Percentiles rank a stretch among this genome's conserved stretches.
Evolutionary conservation across 2,113 vertebrate genomes (phyloP).

Genomic region (Myotis lucifugus): DNA sequence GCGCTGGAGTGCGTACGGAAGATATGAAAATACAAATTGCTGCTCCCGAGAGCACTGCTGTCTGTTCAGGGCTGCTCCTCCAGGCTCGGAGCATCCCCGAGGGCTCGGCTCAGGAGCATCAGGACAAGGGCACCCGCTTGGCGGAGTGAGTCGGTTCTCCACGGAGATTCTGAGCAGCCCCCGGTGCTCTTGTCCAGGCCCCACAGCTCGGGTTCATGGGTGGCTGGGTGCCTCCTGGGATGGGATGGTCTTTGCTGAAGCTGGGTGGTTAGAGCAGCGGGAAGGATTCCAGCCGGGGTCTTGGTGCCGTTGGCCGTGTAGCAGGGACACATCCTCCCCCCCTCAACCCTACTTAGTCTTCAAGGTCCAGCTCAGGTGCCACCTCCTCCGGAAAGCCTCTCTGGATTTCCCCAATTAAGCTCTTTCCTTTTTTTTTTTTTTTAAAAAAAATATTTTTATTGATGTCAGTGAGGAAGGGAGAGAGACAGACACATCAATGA

Average conservation of each 20-base stretch:
- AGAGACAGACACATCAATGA: no score
- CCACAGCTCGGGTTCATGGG: neutral
- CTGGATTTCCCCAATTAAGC: neutral
- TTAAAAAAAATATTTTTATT: no score
- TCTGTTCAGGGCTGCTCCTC: conserved; percentile 60
- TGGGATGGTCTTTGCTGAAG: rapidly evolving
- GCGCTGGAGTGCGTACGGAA: conserved; percentile 64
- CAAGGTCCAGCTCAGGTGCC: neutral
- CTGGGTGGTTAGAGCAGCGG: neutral
- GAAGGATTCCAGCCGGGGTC: neutral
- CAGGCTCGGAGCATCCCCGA: conserved; percentile 39
- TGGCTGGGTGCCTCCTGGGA: no score
- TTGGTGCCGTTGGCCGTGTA: neutral
- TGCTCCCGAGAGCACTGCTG: conserved; percentile 62
- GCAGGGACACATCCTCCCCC: neutral
- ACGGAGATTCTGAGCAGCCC: neutral
- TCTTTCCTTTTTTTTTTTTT: neutral
- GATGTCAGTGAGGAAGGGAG: no score
- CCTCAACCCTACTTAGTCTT: neutral
- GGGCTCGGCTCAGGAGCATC: neutral
- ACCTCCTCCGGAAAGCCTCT: neutral
- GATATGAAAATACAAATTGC: conserved; percentile 76
- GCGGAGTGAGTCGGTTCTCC: neutral
- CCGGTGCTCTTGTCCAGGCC: neutral
- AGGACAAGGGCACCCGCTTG: neutral